Percentiles rank a stretch among this genome's conserved stretches.
Evolutionary conservation across 2,888 invertebrate species (phyloP).

Genomic region (Dasypolia templi): DNA sequence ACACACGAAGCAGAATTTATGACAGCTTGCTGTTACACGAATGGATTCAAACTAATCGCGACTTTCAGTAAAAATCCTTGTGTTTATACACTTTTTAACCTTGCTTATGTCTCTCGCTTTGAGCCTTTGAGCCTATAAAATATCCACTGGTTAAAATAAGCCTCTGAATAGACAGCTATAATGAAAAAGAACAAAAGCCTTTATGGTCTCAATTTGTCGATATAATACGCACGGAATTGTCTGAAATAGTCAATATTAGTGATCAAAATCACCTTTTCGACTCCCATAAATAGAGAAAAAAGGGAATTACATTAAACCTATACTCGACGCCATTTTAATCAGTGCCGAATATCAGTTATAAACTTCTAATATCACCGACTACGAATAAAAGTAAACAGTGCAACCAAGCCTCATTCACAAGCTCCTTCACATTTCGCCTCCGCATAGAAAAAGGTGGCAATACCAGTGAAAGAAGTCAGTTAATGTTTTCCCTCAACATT

Average conservation of each 20-base stretch:
- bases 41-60: slow-evolving; percentile 37
- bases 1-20: slow-evolving; percentile 51
- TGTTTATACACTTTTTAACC: slow-evolving; percentile 2
- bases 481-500: slow-evolving; percentile 51
- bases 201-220: not conserved
- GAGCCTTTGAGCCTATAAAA: not conserved
- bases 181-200: not conserved
- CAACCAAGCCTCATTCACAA: slow-evolving; percentile 29
- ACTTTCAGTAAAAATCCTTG: slow-evolving; percentile 3
- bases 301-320: not conserved
- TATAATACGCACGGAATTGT: not conserved
- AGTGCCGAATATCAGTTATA: not conserved
- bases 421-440: slow-evolving; percentile 31
- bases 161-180: not conserved
- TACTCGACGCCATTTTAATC: not conserved
- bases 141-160: not conserved
- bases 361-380: not conserved
- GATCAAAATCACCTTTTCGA: slow-evolving; percentile 1
- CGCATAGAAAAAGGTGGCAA: slow-evolving; percentile 15
- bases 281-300: not conserved
- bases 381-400: slow-evolving; percentile 4
- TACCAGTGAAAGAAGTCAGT: slow-evolving; percentile 54
- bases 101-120: not conserved
- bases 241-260: not conserved
- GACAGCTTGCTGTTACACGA: slow-evolving; percentile 30